phyloP scores from a whole-genome alignment of 2,797 vertebrate species.

The Hipposideros larvatus region DNA sequence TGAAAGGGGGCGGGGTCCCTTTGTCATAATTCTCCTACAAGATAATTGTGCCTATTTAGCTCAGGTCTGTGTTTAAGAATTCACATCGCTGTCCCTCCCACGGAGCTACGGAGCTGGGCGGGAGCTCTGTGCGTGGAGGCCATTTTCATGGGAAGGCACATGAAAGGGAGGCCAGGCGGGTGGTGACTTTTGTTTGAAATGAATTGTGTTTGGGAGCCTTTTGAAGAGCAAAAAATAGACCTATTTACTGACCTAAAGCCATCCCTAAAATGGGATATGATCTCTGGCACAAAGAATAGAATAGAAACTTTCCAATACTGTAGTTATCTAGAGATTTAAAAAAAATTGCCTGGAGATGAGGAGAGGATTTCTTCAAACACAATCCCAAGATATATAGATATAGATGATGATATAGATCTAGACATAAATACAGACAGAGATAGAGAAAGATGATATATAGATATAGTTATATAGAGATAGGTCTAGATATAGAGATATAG shows the following conservation, averaged over 20 bases:
- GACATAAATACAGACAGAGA: background rate
- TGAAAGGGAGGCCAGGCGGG: conserved; percentile 59
- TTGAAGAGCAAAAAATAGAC: conserved; percentile 72
- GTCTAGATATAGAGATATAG: background rate
- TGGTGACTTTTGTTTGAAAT: conserved; percentile 58
- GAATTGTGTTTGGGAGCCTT: conserved; percentile 64
- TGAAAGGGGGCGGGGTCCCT: background rate
- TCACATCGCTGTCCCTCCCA: background rate
- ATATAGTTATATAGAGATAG: rapidly evolving
- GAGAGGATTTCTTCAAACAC: background rate
- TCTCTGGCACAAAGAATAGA: conserved; percentile 44
- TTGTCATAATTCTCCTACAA: background rate
- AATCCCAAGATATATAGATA: too few species aligned
- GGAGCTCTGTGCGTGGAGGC: background rate
- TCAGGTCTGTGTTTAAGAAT: background rate
- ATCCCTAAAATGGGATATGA: conserved; percentile 58
- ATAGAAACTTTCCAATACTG: conserved; percentile 13
- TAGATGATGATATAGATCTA: background rate
- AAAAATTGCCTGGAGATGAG: background rate
- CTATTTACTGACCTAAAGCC: conserved; percentile 70
- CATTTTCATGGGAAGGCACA: background rate
- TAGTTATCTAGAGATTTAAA: conserved; percentile 1
- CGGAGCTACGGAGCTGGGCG: background rate
- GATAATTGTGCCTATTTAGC: background rate
- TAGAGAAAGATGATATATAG: background rate